These are phyloP conservation scores for Calameuta filiformis DNA, from an alignment of 2,888 invertebrate species.

Conservation along the genomic window DNA sequence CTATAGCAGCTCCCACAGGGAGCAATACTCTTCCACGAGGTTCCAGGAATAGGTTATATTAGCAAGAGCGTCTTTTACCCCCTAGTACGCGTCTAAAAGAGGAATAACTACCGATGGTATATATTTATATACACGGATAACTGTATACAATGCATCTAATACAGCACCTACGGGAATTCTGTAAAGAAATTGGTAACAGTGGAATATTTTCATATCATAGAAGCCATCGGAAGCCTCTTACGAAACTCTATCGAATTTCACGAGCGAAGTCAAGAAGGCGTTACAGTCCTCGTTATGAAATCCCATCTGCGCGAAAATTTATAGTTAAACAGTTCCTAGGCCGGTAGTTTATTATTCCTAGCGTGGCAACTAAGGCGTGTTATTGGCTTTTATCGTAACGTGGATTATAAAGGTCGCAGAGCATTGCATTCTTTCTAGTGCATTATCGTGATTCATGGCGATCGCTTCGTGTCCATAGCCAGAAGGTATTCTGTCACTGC, in stretches of 20 bases:
- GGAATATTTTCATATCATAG: background rate
- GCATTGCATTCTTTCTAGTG: background rate
- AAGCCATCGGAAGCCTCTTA: background rate
- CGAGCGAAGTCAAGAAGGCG: background rate
- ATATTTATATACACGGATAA: background rate
- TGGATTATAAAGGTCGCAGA: background rate
- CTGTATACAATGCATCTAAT: too few species aligned
- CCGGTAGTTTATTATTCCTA: background rate
- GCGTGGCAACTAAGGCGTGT: background rate
- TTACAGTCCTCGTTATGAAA: background rate
- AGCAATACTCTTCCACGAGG: constrained; percentile 25
- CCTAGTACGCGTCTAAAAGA: background rate
- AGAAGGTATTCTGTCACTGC: background rate
- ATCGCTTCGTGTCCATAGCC: background rate
- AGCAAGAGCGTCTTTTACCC: background rate
- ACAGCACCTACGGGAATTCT: background rate
- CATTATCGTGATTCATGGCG: background rate
- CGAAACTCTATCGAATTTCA: background rate
- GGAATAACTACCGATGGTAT: background rate
- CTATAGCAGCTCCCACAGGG: constrained; percentile 36
- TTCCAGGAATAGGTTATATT: background rate
- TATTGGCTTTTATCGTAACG: background rate
- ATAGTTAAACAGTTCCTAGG: background rate
- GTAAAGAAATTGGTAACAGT: background rate
- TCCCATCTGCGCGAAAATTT: background rate